These are phyloP conservation scores for Chauna torquata DNA, from an alignment of 2,113 vertebrate genomes.

Conservation along the genomic window DNA sequence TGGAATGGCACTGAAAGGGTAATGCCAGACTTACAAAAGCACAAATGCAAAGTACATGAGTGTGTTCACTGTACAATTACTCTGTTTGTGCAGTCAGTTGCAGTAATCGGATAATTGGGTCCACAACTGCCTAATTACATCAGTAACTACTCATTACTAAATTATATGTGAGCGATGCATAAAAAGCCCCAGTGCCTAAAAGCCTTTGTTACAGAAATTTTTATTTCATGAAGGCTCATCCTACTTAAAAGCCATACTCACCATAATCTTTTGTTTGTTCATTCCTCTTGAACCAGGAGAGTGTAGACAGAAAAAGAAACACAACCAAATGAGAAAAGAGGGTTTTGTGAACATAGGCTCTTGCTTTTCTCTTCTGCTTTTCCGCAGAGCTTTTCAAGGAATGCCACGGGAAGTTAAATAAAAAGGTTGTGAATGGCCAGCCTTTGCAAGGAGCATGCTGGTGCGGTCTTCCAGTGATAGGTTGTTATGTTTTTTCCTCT, in stretches of 20 bases:
- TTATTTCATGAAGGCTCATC: not conserved
- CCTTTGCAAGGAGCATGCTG: not conserved
- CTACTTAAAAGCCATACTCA: not conserved
- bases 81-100: slow-evolving; percentile 1
- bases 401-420: not conserved
- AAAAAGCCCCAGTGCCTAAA: slow-evolving; percentile 9
- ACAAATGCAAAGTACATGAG: not conserved
- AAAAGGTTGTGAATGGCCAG: not conserved
- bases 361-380: not conserved
- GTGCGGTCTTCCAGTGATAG: not conserved
- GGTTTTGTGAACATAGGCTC: not conserved
- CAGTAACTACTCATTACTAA: slow-evolving; percentile 35
- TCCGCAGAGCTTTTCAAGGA: not conserved
- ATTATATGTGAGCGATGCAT: slow-evolving; percentile 39
- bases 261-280: not conserved
- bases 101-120: slow-evolving; percentile 57
- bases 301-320: not conserved
- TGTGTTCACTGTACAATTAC: not conserved
- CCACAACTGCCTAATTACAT: slow-evolving; percentile 32
- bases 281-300: not conserved
- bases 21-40: not conserved
- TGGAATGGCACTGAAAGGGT: not conserved
- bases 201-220: slow-evolving; percentile 41
- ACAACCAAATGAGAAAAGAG: not conserved
- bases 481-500: not conserved